These are phyloP conservation scores for Monochamus alternatus DNA, from an alignment of 2,888 invertebrate species.

Conservation along the genomic window DNA sequence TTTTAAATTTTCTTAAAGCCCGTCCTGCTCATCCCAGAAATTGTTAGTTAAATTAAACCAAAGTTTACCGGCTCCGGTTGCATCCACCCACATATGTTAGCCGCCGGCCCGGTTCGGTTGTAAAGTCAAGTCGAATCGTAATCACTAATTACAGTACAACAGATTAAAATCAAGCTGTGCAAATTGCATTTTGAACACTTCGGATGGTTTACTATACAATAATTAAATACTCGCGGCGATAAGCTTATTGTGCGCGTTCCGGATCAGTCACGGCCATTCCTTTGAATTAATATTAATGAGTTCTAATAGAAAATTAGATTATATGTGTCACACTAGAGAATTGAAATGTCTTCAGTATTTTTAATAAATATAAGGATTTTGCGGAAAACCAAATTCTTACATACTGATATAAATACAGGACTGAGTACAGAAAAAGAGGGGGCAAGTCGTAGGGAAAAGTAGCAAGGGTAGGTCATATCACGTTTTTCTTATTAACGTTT, in stretches of 20 bases:
- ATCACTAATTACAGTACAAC: slow-evolving; percentile 55
- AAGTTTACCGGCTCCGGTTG: slow-evolving; percentile 30
- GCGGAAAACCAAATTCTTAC: too few species aligned
- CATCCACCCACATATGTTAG: slow-evolving; percentile 45
- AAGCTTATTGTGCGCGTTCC: slow-evolving; percentile 37
- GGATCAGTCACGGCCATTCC: slow-evolving; percentile 17
- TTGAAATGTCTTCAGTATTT: not conserved
- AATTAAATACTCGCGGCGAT: slow-evolving; percentile 51
- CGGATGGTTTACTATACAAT: slow-evolving; percentile 50
- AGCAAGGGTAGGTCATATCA: too few species aligned
- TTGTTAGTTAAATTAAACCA: slow-evolving; percentile 30
- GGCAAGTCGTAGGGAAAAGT: too few species aligned
- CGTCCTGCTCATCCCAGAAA: slow-evolving; percentile 8
- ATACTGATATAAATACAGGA: too few species aligned
- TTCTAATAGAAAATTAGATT: slow-evolving; percentile 9
- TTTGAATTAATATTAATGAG: slow-evolving; percentile 30
- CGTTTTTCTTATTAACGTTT: too few species aligned
- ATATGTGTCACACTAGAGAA: not conserved
- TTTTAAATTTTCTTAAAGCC: not conserved
- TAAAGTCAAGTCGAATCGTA: slow-evolving; percentile 47
- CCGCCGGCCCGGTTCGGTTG: slow-evolving; percentile 37
- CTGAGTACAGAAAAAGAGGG: too few species aligned
- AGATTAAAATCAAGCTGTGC: slow-evolving; percentile 55
- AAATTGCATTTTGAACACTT: slow-evolving; percentile 57
- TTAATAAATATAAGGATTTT: not conserved